Conservation (phyloP, 2,113 vertebrate species). For the Stercorarius parasiticus region DNA sequence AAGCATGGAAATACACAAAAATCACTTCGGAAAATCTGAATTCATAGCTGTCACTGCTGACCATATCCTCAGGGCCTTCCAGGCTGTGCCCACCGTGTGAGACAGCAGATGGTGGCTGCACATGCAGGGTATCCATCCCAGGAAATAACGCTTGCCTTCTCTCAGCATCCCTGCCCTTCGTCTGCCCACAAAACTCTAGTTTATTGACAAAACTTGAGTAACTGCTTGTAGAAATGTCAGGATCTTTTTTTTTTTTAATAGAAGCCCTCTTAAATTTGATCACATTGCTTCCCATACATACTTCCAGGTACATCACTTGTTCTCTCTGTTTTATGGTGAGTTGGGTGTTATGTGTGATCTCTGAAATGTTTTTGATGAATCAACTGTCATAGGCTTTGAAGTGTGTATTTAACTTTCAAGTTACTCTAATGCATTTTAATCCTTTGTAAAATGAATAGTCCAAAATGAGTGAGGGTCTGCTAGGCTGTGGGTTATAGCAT, state of each 20-base stretch:
- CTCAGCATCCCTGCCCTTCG: background rate
- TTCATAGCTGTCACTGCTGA: background rate
- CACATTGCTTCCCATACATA: rapidly evolving
- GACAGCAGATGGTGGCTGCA: background rate
- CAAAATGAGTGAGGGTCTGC: background rate
- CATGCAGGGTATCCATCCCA: background rate
- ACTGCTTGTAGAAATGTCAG: background rate
- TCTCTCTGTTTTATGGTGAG: background rate
- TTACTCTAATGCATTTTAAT: background rate
- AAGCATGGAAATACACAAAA: background rate
- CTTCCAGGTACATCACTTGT: background rate
- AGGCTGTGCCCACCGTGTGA: background rate
- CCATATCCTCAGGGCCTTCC: background rate
- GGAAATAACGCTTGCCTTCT: background rate
- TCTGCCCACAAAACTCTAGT: background rate
- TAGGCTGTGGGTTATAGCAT: background rate
- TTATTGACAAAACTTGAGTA: background rate
- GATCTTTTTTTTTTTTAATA: background rate
- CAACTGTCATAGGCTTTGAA: background rate
- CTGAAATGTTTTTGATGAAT: background rate
- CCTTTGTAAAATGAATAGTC: background rate
- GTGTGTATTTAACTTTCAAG: background rate
- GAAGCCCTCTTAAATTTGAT: background rate
- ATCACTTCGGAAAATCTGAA: background rate
- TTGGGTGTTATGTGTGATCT: background rate